Conservation (phyloP, 2,888 invertebrate species). For the Phortica okadai region DNA sequence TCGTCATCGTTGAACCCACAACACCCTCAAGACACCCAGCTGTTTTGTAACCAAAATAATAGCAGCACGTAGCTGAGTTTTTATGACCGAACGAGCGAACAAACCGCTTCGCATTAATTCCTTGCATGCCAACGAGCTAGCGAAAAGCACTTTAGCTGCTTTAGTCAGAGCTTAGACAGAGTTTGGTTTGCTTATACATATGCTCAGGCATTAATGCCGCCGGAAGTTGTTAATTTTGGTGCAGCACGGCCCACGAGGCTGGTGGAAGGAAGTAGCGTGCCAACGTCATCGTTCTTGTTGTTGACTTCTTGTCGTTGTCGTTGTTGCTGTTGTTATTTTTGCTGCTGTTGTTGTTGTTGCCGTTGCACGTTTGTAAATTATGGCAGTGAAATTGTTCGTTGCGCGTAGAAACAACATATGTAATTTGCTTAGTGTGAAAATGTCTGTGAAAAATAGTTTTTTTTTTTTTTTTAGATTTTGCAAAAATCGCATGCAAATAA, state of each 20-base stretch:
- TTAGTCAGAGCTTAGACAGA: background rate
- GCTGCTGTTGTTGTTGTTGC: constrained; percentile 5
- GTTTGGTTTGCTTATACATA: constrained; percentile 15
- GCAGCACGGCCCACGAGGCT: background rate
- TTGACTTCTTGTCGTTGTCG: background rate
- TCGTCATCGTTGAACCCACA: background rate
- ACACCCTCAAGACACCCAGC: background rate
- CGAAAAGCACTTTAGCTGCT: background rate
- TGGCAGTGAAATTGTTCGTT: constrained; percentile 17
- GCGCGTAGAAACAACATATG: constrained; percentile 21
- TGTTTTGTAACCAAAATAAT: background rate
- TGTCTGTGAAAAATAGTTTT: background rate
- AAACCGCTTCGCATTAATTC: constrained; percentile 15
- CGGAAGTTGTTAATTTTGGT: constrained; percentile 31
- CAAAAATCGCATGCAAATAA: background rate
- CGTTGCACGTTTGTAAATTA: constrained; percentile 20
- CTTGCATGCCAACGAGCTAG: constrained; percentile 11
- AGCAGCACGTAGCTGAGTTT: constrained; percentile 25
- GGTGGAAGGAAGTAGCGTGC: constrained; percentile 15
- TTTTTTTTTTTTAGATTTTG: background rate
- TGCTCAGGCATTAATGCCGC: constrained; percentile 31
- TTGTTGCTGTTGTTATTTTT: background rate
- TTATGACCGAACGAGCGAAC: constrained; percentile 23
- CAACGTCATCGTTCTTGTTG: background rate
- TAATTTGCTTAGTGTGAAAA: constrained; percentile 27